Evolutionary conservation across 2,797 vertebrate genomes (phyloP).

Genomic region (Microctenopoma lineatum): DNA sequence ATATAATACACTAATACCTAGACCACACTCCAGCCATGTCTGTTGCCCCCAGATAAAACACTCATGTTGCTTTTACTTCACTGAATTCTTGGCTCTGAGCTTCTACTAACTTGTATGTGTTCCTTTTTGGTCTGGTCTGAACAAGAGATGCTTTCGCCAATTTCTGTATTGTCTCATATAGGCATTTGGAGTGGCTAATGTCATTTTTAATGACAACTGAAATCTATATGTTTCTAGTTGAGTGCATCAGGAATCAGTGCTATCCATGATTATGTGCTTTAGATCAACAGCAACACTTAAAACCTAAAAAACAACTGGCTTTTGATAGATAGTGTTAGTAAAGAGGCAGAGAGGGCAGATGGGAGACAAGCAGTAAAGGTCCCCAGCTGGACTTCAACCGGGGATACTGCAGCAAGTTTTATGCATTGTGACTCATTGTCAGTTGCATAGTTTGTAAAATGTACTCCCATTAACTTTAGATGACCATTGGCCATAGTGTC

Average conservation of each 20-base stretch:
- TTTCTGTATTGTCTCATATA: not conserved
- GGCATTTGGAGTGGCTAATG: not conserved
- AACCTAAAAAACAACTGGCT: not conserved
- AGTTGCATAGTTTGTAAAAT: too few relatives aligned
- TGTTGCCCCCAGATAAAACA: constrained; percentile 35
- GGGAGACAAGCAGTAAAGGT: too few relatives aligned
- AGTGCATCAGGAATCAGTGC: not conserved
- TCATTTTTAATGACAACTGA: not conserved
- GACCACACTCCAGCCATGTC: not conserved
- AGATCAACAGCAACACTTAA: not conserved
- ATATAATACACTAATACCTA: not conserved
- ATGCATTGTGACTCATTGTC: too few relatives aligned
- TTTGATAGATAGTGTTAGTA: too few relatives aligned
- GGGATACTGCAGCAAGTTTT: too few relatives aligned
- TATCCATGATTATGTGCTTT: not conserved
- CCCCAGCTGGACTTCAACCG: too few relatives aligned
- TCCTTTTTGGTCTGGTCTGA: constrained; percentile 43
- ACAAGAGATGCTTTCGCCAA: constrained; percentile 19
- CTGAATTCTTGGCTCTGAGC: constrained; percentile 12
- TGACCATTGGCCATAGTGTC: too few relatives aligned
- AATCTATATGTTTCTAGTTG: not conserved
- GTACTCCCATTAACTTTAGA: too few relatives aligned
- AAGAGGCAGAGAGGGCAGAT: too few relatives aligned
- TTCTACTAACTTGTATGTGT: constrained; percentile 45
- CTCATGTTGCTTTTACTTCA: constrained; percentile 17